Conservation (phyloP, 2,797 vertebrate genomes). For the Staurois parvus region DNA sequence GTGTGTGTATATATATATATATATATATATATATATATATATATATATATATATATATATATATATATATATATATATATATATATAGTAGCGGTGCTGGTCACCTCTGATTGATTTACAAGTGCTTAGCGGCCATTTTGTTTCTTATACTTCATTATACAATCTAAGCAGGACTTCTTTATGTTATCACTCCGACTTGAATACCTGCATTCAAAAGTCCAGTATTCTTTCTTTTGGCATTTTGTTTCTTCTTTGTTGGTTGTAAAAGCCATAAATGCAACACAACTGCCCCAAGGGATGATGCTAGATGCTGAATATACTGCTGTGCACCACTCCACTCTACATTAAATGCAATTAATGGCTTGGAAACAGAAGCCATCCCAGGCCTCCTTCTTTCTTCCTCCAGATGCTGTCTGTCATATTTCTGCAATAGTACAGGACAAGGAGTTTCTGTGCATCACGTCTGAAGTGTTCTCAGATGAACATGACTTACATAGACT, state of each 20-base stretch:
- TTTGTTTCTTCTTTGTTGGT: conserved; percentile 43
- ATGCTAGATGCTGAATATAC: conserved; percentile 49
- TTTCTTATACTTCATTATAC: too few species aligned
- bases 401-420: conserved; percentile 53
- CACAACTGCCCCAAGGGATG: conserved; percentile 48
- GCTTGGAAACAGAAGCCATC: conserved; percentile 50
- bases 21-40: too few species aligned
- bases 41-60: too few species aligned
- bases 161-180: too few species aligned
- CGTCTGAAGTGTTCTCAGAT: not conserved
- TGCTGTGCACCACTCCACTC: conserved; percentile 49
- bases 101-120: too few species aligned
- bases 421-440: conserved; percentile 47
- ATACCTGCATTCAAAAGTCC: conserved; percentile 23
- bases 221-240: conserved; percentile 6
- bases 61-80: too few species aligned
- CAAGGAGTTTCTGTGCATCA: conserved; percentile 23
- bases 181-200: too few species aligned
- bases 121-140: too few species aligned
- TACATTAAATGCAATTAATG: conserved; percentile 61
- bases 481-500: conserved; percentile 16
- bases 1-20: too few species aligned
- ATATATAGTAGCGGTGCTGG: too few species aligned
- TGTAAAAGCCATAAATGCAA: conserved; percentile 51
- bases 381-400: conserved; percentile 11